Conservation (phyloP, 2,797 vertebrate species). For the Momotus momota region DNA sequence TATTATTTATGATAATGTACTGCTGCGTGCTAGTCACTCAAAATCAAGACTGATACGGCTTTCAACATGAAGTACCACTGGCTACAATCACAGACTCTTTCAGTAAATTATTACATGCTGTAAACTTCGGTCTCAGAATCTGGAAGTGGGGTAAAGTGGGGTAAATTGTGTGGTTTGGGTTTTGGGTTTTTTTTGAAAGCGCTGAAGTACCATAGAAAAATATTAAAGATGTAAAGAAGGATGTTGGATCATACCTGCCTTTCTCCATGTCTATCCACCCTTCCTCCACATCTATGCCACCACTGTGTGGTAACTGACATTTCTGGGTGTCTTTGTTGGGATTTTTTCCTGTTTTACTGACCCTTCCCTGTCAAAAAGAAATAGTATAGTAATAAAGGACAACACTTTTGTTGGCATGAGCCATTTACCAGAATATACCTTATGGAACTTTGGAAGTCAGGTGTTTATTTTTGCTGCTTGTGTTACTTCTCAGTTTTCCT, state of each 20-base stretch:
- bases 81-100: neutral
- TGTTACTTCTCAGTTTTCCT: neutral
- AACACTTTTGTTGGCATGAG: constrained; percentile 46
- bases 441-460: constrained; percentile 17
- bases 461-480: constrained; percentile 34
- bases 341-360: constrained; percentile 50
- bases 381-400: constrained; percentile 42
- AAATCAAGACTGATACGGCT: constrained; percentile 35
- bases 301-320: neutral
- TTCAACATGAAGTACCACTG: constrained; percentile 35
- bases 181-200: neutral
- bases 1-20: constrained; percentile 31
- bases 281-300: neutral
- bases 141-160: neutral
- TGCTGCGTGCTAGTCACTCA: constrained; percentile 22
- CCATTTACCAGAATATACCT: constrained; percentile 14
- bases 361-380: constrained; percentile 65
- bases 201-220: constrained; percentile 2
- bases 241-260: neutral
- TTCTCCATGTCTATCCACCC: neutral
- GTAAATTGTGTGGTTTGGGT: neutral
- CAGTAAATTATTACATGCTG: neutral
- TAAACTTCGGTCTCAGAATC: constrained; percentile 16
- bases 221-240: neutral
- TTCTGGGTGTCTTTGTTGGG: constrained; percentile 12